phyloP scores from a whole-genome alignment of 2,113 vertebrate species.

The Dermatemys mawii region DNA sequence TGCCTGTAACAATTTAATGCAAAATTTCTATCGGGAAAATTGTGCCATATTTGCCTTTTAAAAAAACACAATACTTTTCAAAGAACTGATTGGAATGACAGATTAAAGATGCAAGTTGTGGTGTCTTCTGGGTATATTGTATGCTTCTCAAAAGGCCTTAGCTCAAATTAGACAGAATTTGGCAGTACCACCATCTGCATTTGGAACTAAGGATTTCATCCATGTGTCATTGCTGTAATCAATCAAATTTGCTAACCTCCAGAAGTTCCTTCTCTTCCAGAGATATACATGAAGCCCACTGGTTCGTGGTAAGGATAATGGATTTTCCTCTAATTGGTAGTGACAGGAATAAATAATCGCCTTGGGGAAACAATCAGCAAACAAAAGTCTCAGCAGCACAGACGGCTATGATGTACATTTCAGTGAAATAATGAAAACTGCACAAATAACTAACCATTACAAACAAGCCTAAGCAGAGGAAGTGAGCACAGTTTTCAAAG shows the following conservation, averaged over 20 bases:
- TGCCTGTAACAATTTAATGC: not conserved
- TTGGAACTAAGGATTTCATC: constrained; percentile 41
- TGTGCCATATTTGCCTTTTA: not conserved
- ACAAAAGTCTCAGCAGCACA: not conserved
- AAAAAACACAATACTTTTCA: not conserved
- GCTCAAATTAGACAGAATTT: constrained; percentile 35
- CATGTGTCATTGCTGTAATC: constrained; percentile 54
- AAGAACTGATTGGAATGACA: not conserved
- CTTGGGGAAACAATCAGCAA: constrained; percentile 37
- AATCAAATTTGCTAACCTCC: constrained; percentile 60
- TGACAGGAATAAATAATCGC: constrained; percentile 60
- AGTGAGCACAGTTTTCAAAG: not conserved
- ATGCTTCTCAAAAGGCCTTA: not conserved
- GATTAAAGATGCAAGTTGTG: not conserved
- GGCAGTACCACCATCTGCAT: not conserved
- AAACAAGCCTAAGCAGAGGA: not conserved
- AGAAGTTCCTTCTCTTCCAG: constrained; percentile 16
- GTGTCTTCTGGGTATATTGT: not conserved
- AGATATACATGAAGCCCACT: constrained; percentile 53
- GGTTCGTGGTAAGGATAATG: constrained; percentile 54
- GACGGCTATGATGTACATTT: not conserved
- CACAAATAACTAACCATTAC: not conserved
- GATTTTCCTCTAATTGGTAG: constrained; percentile 68
- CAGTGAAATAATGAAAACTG: constrained; percentile 20
- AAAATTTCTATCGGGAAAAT: not conserved